These are phyloP conservation scores for Zingel zingel DNA, from an alignment of 2,113 vertebrate genomes.

Conservation along the genomic window DNA sequence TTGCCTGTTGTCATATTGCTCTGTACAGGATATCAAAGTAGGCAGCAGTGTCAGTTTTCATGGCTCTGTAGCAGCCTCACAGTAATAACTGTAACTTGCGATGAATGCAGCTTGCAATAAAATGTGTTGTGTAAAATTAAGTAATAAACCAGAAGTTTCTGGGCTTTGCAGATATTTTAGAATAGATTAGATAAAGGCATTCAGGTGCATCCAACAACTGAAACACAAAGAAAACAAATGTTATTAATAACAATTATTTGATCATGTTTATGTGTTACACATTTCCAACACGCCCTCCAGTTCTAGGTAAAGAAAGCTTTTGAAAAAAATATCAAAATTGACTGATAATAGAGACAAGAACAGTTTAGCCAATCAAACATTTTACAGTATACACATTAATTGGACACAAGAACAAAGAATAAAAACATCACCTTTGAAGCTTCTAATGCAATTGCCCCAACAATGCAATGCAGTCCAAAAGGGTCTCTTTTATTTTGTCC, in stretches of 20 bases:
- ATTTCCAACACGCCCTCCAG: not conserved
- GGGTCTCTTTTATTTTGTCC: not conserved
- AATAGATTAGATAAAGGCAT: not conserved
- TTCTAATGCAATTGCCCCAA: not conserved
- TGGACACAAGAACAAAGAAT: not conserved
- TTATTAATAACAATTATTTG: not conserved
- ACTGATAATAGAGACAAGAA: not conserved
- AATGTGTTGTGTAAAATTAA: constrained; percentile 18
- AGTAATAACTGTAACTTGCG: constrained; percentile 13
- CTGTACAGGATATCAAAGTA: not conserved
- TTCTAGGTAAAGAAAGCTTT: not conserved
- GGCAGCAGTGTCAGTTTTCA: not conserved
- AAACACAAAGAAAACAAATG: constrained; percentile 6
- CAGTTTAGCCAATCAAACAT: not conserved
- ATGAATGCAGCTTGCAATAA: constrained; percentile 16
- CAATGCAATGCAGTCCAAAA: not conserved
- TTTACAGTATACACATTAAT: not conserved
- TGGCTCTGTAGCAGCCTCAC: not conserved
- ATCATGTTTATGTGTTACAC: not conserved
- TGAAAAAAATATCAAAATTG: not conserved
- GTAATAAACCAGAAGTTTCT: constrained; percentile 25
- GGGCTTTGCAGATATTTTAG: not conserved
- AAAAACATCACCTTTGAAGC: not conserved
- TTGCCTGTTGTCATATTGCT: constrained; percentile 46
- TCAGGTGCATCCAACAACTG: not conserved